These are phyloP conservation scores for Megalopta genalis DNA, from an alignment of 1,140 invertebrate genomes.

Conservation along the genomic window DNA sequence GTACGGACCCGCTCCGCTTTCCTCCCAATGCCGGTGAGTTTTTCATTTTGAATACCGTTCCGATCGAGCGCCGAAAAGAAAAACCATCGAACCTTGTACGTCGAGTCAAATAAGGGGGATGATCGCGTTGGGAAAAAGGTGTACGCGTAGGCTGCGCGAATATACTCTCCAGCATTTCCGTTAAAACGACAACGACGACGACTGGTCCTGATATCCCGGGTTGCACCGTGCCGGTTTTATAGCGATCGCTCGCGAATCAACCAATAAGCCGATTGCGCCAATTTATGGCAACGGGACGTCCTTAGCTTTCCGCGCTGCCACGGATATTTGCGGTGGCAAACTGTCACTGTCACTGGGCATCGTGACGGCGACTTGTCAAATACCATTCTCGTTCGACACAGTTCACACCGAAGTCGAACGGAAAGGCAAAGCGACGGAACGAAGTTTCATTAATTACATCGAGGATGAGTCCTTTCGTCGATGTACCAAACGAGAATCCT, in stretches of 20 bases:
- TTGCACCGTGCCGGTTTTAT: neutral
- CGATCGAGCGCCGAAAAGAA: neutral
- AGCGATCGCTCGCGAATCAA: neutral
- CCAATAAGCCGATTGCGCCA: neutral
- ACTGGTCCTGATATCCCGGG: constrained; percentile 12
- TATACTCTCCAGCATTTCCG: neutral
- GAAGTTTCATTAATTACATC: too few species aligned
- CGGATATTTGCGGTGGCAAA: too few species aligned
- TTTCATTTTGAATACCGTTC: neutral
- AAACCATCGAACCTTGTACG: neutral
- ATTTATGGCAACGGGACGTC: neutral
- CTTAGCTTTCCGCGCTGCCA: neutral
- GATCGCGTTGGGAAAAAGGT: neutral
- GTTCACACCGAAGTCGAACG: too few species aligned
- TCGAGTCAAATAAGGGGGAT: neutral
- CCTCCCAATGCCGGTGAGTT: constrained; percentile 39
- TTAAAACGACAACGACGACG: constrained; percentile 2
- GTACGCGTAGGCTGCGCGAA: neutral
- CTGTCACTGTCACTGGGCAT: neutral
- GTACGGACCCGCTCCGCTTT: neutral
- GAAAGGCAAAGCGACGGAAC: too few species aligned
- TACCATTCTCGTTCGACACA: too few species aligned
- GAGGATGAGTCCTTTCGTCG: too few species aligned
- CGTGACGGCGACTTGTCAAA: too few species aligned
- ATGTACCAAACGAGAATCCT: too few species aligned